Evolutionary conservation across 2,113 vertebrate species (phyloP), one percentile per base, ranked within the genome.

Genomic region (Cavia porcellus): DNA sequence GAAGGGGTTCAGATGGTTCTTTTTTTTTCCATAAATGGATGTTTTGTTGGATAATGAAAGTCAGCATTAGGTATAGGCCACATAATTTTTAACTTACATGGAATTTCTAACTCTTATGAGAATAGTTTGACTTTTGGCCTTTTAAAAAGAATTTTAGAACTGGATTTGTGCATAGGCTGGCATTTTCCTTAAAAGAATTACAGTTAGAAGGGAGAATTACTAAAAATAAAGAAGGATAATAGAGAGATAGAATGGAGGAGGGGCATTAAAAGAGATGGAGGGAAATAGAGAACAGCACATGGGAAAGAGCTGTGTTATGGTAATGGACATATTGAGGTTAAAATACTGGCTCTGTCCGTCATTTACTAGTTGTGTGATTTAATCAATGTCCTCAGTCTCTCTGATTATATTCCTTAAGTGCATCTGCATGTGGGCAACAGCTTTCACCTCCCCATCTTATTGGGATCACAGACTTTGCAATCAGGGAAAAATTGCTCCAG

Each of bases 51-150:
- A 81, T 12, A 79, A 30, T 80, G 64, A 74, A 92, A 96, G 57
- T 84, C 22, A 66, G 8, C 22, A 77, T 89, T 93, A 89, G 80
- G 7, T 85, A 85, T 32, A 93, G 72, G 84, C 70, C 86, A 24
- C 15, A 32, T 38, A 50, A 70, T 64, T 95, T 83, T 96, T 85
- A 92, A 96, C 20, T 17, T 79, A 79, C 30, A 47, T 35, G 14
- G 45, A 79, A 79, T 79, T 50, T 32, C 17, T 79, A 52, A 32
- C 42, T 89, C 70, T 12, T 42, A n/a, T 85, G 92, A 59, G 55
- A 85, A 74, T 85, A 81, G 57, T 92, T 92, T 52, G 42, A 82
- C 75, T 77, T 94, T 81, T 83, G 81, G 32, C 52, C 45, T 90
- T 82, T 30, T 70, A 24, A 13, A 45, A 77, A 83, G 42, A 74